Evolutionary conservation across 2,888 invertebrate genomes (phyloP).

Genomic region (Laspeyria flexula): DNA sequence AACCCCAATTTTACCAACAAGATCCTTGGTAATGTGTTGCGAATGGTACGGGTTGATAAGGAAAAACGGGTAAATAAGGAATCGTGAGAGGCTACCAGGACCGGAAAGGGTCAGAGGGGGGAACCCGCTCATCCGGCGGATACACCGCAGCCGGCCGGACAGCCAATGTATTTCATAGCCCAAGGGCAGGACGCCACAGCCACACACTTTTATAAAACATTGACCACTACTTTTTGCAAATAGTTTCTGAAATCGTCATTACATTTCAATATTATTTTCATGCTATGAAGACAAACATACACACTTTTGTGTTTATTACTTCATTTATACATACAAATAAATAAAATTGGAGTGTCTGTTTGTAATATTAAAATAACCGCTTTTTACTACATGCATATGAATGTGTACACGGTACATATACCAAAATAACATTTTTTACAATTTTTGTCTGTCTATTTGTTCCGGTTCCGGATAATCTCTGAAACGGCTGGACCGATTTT

Average conservation of each 20-base stretch:
- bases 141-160: slow-evolving; percentile 59
- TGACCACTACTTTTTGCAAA: slow-evolving; percentile 44
- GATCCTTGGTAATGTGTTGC: slow-evolving; percentile 74
- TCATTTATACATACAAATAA: no score
- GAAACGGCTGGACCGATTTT: no score
- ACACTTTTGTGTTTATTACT: no score
- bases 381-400: no score
- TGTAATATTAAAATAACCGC: no score
- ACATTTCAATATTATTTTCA: no score
- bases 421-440: no score
- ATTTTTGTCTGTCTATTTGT: no score
- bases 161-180: slow-evolving; percentile 56
- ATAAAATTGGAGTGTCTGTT: no score
- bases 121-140: slow-evolving; percentile 63
- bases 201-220: slow-evolving; percentile 66
- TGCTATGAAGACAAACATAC: no score
- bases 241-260: slow-evolving; percentile 30
- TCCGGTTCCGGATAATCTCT: no score
- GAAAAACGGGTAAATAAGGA: slow-evolving; percentile 83
- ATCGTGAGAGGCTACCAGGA: slow-evolving; percentile 57
- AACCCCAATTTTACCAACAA: slow-evolving; percentile 72
- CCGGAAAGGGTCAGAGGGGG: slow-evolving; percentile 66
- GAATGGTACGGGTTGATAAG: slow-evolving; percentile 81
- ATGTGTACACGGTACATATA: no score
- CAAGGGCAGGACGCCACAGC: slow-evolving; percentile 44